Evolutionary conservation across 2,113 vertebrate species (phyloP), one percentile per base, ranked within the genome.

Genomic region (Panthera leo): DNA sequence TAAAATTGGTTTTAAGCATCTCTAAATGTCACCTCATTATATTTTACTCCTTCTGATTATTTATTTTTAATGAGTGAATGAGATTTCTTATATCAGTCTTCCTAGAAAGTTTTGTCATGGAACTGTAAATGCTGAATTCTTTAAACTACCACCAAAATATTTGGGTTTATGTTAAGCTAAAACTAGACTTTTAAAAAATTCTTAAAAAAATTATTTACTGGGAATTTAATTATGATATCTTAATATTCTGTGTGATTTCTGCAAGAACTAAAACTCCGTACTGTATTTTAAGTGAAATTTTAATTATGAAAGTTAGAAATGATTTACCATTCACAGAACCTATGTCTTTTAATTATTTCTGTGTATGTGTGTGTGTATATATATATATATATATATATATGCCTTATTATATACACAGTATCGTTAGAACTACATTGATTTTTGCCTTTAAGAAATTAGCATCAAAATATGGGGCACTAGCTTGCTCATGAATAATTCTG

Each of bases 21-120:
- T 96, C 75, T 98, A 91, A 97, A 98, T 76, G 76, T 97, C 51
- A 96, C 31, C 31, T 97, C 89, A 85, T 95, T 96, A 61, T 25
- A 78, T 79, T 95, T 94, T 75, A 10, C 65, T 93, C 48, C 71
- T 97, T 97, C 31, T 98, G 48, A 68, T 97, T 92, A 89, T 68
- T 10, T 94, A 58, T 93, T 96, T 71, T 95, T 98, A 83, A 78
- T 96, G 68, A 95, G 51, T 95, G 36, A 42, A 15, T 95, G 51
- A 82, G 97, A 85, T 70, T 97, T 76, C 48, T 78, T 92, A 1
- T 92, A 67, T 75, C 4, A 95, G 6, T 34, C 92, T 97, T 82
- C 68, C 39, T 25, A 79, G 61, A 67, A 89, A 75, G 9, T 61
- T 97, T 97, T 95, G 91, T 10, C 90, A 31, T 61, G 4, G 39